phyloP scores from a whole-genome alignment of 2,888 invertebrate species.

The Deilephila elpenor region DNA sequence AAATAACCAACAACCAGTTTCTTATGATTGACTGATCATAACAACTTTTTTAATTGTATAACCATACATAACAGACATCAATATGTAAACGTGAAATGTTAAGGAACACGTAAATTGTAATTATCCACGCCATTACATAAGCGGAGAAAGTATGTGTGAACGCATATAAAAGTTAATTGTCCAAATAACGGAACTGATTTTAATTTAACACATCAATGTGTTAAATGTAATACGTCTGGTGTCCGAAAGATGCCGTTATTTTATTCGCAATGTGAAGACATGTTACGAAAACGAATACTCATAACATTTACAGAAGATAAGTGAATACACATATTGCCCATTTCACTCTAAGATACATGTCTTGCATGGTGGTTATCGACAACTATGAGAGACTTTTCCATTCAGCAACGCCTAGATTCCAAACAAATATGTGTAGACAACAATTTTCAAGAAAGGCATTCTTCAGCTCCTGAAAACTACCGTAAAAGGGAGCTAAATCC shows the following conservation, averaged over 20 bases:
- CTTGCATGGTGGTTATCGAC: too few relatives aligned
- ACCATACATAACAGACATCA: not conserved
- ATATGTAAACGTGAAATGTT: conserved; percentile 18
- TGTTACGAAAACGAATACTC: too few relatives aligned
- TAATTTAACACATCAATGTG: not conserved
- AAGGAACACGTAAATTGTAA: conserved; percentile 9
- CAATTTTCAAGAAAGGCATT: too few relatives aligned
- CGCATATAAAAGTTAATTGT: conserved; percentile 17
- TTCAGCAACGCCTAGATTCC: too few relatives aligned
- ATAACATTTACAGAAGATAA: too few relatives aligned
- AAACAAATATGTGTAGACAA: too few relatives aligned
- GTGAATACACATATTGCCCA: too few relatives aligned
- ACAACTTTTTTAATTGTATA: conserved; percentile 8
- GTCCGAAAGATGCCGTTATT: not conserved
- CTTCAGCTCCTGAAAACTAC: too few relatives aligned
- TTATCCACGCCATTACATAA: conserved; percentile 19
- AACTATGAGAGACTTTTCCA: too few relatives aligned
- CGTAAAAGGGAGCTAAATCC: too few relatives aligned
- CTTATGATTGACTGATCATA: not conserved
- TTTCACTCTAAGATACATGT: too few relatives aligned
- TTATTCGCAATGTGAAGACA: too few relatives aligned
- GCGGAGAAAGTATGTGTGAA: conserved; percentile 14
- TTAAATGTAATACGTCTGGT: not conserved
- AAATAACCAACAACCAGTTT: not conserved
- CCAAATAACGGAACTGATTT: conserved; percentile 23